These are phyloP conservation scores for Ornithorhynchus anatinus DNA, from an alignment of 2,113 vertebrate species.

Conservation along the genomic window DNA sequence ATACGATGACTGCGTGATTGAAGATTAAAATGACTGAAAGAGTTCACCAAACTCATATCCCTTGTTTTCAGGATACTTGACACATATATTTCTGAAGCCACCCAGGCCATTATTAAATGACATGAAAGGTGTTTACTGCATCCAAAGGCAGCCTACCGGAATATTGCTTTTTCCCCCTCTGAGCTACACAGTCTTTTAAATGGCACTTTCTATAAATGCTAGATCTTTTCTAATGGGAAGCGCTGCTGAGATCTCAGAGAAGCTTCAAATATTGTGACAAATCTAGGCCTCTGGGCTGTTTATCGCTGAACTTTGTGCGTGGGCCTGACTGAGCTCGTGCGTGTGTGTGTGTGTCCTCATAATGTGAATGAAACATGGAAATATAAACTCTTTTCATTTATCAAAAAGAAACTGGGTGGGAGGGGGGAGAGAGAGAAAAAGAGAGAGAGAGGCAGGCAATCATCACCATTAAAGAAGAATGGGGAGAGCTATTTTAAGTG, in stretches of 20 bases:
- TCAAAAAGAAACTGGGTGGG: not conserved
- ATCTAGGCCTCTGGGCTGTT: slow-evolving; percentile 19
- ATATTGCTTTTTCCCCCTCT: slow-evolving; percentile 15
- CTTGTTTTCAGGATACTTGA: slow-evolving; percentile 37
- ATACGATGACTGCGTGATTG: slow-evolving; percentile 13
- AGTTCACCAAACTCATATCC: slow-evolving; percentile 29
- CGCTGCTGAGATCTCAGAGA: slow-evolving; percentile 7
- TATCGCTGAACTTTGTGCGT: not conserved
- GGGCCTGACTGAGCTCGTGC: not conserved
- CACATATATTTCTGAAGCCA: slow-evolving; percentile 26
- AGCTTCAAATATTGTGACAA: slow-evolving; percentile 15
- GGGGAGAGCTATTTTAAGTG: not conserved
- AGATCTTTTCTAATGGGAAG: slow-evolving; percentile 44
- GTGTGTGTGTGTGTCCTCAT: not conserved
- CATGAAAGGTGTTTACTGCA: slow-evolving; percentile 48
- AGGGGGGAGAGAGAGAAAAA: not conserved
- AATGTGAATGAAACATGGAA: slow-evolving; percentile 6
- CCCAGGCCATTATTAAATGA: slow-evolving; percentile 33
- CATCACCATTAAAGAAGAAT: not conserved
- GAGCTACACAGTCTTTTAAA: slow-evolving; percentile 39
- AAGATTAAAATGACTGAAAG: slow-evolving; percentile 24
- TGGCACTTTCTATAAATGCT: slow-evolving; percentile 26
- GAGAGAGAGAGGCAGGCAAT: not conserved
- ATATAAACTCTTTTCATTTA: not conserved
- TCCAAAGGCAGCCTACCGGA: slow-evolving; percentile 35